A percentile compares a stretch with the other conserved stretches of the same genome.
phyloP scores from a whole-genome alignment of 2,888 invertebrate genomes.

The Petrolisthes cinctipes region DNA sequence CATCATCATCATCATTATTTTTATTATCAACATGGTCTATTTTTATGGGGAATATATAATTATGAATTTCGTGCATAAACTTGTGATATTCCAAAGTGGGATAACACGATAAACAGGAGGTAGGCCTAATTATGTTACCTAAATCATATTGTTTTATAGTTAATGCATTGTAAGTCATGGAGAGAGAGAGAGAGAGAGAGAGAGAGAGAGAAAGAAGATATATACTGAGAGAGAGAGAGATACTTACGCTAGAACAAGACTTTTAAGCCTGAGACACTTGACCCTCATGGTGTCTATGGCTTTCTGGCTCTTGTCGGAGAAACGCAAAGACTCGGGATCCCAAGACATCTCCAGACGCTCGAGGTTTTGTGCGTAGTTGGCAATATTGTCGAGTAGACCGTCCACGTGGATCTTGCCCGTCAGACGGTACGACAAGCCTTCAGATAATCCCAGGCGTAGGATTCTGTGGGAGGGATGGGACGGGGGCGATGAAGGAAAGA shows the following conservation, averaged over 20 bases:
- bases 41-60: no score
- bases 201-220: neutral
- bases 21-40: no score
- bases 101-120: no score
- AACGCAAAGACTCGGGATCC: constrained; percentile 98
- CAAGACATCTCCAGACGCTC: constrained; percentile 95
- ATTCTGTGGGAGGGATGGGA: constrained; percentile 76
- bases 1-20: no score
- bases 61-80: no score
- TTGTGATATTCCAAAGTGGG: no score
- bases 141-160: no score
- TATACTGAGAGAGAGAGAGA: neutral
- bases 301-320: constrained; percentile 99
- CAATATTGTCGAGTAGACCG: constrained; percentile 97
- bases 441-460: constrained; percentile 84
- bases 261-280: constrained; percentile 91
- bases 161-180: no score
- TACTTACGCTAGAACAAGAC: constrained; percentile 88
- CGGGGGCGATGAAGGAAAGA: neutral
- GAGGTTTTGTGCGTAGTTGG: constrained; percentile 88
- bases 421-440: constrained; percentile 75
- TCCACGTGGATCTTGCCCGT: constrained; percentile 98
- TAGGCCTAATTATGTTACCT: no score
- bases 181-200: neutral
- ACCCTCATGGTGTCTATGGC: constrained; percentile 97